Percentiles rank a stretch among this genome's conserved stretches.
These are phyloP conservation scores for Cyclophora albipunctata DNA, from an alignment of 2,888 invertebrate species.

Conservation along the genomic window DNA sequence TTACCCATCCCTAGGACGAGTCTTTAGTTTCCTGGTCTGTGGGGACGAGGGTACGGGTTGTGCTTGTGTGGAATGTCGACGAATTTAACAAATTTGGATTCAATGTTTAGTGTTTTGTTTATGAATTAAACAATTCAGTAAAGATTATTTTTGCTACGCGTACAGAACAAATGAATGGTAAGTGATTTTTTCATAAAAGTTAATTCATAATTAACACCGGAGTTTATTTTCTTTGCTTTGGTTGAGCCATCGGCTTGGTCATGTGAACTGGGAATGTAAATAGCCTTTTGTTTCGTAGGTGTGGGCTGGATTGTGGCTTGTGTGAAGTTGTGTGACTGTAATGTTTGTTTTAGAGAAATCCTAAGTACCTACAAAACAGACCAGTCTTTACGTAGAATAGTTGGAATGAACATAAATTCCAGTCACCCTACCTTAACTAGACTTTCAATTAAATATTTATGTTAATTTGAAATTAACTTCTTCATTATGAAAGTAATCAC, in stretches of 20 bases:
- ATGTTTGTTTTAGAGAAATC: too few species aligned
- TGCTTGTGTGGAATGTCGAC: neutral
- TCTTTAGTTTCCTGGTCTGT: too few species aligned
- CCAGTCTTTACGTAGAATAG: too few species aligned
- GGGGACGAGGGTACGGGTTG: too few species aligned
- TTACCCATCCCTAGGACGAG: too few species aligned
- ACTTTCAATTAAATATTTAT: too few species aligned
- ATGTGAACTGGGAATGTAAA: conserved; percentile 3
- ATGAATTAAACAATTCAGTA: conserved; percentile 37
- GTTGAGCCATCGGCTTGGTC: neutral
- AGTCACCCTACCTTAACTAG: too few species aligned
- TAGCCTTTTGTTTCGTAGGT: conserved; percentile 2
- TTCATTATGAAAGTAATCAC: too few species aligned
- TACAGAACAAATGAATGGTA: conserved; percentile 36
- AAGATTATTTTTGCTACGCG: conserved; percentile 18
- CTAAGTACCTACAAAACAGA: too few species aligned
- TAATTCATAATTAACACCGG: neutral
- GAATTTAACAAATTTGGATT: conserved; percentile 22
- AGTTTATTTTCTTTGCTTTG: neutral
- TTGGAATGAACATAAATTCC: too few species aligned
- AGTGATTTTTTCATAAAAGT: conserved; percentile 16
- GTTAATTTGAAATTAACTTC: too few species aligned
- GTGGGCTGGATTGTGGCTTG: neutral
- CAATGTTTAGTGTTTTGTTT: conserved; percentile 45
- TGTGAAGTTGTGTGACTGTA: neutral